Base-by-base conservation (phyloP, 2,113 vertebrate genomes). In the Crotalus helleri region DNA sequence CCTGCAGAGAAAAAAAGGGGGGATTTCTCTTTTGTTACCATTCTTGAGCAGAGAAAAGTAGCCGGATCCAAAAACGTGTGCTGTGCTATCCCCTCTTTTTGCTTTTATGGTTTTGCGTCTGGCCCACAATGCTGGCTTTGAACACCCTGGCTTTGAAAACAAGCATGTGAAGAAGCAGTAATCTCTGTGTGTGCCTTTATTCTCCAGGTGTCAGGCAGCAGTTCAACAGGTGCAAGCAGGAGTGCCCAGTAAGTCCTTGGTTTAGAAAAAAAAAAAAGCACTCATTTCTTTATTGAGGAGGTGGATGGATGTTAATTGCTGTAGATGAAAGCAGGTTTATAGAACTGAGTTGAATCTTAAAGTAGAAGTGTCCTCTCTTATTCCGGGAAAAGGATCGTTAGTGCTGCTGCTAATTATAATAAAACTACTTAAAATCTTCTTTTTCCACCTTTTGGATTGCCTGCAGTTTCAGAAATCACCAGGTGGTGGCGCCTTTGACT, bases 1-100 rank as follows among this genome's bases (percentile, higher is more conserved):
- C 17, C 17, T 81, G 74, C 74, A 21, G 17, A 33, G 3, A 17
- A 49, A 49, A 3, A 7, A 1, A 8, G 3, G 9, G 24, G 15
- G 74, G 2, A 21, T 81, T 81, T 44, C 6, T 74, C 15, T 81
- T 81, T 39, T 3, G 74, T 81, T 81, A 21, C 6, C 33, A 39
- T 17, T 19, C n/a, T 39, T 1, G 33, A 81, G 33, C 33, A 39
- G 17, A 19, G 7, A 81, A 44, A 9, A 33, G 64, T 1, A 7
- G 17, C 74, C 74, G 0, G 17, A 21, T 8, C 17, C 33, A 9
- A 19, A 21, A 21, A 9, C 49, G 9, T 39, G 15, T 21, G 74
- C 33, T 21, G 33, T 8, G 7, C 33, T 1, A 19, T 19, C 17
- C 33, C 7, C 0, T 19, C 2, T 6, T 3, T 3, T 7, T 19